Percentiles rank a stretch among this genome's conserved stretches.
These are phyloP conservation scores for Oncorhynchus masou DNA, from an alignment of 2,113 vertebrate species.

Conservation along the genomic window DNA sequence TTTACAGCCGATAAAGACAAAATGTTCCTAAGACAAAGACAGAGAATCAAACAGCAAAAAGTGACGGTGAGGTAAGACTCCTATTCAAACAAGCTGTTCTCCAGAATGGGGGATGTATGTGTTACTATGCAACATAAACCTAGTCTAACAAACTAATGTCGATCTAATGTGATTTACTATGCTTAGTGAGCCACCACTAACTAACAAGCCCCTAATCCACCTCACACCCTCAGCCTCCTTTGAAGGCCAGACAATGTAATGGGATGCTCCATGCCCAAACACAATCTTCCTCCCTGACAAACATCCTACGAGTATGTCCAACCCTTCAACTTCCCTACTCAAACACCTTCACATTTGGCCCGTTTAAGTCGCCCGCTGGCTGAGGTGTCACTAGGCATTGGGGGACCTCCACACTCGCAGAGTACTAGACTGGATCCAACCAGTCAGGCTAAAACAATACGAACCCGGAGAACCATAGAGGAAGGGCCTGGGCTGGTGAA, in stretches of 20 bases:
- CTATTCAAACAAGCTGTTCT: no score
- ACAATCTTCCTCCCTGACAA: background rate
- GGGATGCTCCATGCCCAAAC: background rate
- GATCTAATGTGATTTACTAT: background rate
- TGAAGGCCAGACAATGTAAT: background rate
- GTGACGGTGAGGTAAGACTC: no score
- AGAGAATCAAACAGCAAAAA: background rate
- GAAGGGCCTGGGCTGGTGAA: background rate
- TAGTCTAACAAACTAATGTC: background rate
- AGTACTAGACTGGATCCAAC: background rate
- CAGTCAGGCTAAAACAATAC: background rate
- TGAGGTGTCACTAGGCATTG: background rate
- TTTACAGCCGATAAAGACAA: background rate
- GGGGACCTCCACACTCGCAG: background rate
- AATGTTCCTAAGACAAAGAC: background rate
- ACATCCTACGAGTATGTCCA: background rate
- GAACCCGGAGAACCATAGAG: background rate
- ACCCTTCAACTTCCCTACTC: background rate
- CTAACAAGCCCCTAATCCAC: background rate
- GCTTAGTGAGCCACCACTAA: background rate
- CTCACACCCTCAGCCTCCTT: background rate
- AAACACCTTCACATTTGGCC: constrained; percentile 21
- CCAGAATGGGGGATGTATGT: background rate
- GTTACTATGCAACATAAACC: background rate
- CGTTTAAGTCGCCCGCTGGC: background rate